Evolutionary conservation across 2,113 vertebrate genomes (phyloP), one percentile per base, ranked within the genome.

Genomic region (Mus pahari): DNA sequence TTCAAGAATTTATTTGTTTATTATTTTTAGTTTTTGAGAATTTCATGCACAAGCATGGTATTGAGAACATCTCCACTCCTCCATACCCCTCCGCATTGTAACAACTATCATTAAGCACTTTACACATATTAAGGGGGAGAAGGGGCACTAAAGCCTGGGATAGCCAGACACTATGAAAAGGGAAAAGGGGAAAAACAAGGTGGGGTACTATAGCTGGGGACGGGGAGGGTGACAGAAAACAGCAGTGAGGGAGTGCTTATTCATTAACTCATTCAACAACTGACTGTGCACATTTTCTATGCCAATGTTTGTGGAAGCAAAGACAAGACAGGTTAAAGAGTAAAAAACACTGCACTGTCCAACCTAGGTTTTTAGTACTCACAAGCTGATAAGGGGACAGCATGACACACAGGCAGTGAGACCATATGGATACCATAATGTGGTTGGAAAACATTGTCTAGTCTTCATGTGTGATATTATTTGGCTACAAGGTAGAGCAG

Each of bases 321-420:
- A 91, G 50, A 91, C 55, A n/a, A 79, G 45, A 60, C 75, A 92
- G 24, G 70, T 62, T n/a, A 94, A 94, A 94, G 26, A 39, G 70
- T 95, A 58, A 39, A 92, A 83, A 86, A 50, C 60, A 62, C 20
- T 24, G 9, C 26, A 31, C 19, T 6, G 16, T 77, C 11, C 62
- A 86, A 22, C 19, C 83, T 22, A 31, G n/a, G 33, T 22, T 77
- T 78, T 48, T 11, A 78, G 50, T 58, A 19, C 83, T 53, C 50
- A 42, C 33, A 71, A 82, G 33, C 83, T 93, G 50, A 50, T 73
- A 31, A 14, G 24, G 42, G 58, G 28, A 31, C 10, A 77, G 53
- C 42, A 6, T 7, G 14, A 19, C 45, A 77, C 93, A 78, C 3
- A 71, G 33, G 50, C 24, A 62, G 12, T n/a, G 86, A 71, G 45